Evolutionary conservation across 1,140 invertebrate genomes (phyloP), one percentile per base, ranked within the genome.

Genomic region (Brachystomella parvula): DNA sequence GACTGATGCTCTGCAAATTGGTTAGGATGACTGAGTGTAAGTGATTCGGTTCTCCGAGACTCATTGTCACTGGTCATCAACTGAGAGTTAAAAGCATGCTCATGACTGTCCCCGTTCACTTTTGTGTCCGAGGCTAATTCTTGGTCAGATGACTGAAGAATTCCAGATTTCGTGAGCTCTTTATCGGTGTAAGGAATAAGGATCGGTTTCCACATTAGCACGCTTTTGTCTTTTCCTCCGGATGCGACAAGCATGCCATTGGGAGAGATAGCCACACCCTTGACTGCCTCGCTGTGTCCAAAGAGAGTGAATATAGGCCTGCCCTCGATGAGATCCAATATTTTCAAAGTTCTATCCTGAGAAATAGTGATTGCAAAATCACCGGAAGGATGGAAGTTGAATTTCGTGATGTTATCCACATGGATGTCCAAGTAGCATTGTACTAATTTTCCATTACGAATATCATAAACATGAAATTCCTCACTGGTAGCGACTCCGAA

Each of bases 121-220:
- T 56, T 56, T 6, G 9, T 24, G 49, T 19, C 58, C 21, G 21
- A 29, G 30, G 17, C 19, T 33, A 60, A 21, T 29, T 9, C 24
- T 15, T 60, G 58, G 30, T 19, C 31, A 9, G 58, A 60, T 31
- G 80, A 77, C 71, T 81, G 77, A 3, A 82, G 65, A 2, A 79
- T 78, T 3, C 71, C 35, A 31, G 71, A 53, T 67, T 80, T 81
- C 60, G 24, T 6, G 35, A 39, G 35, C 35, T 65, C 29, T 3
- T 49, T 39, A 15, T 61, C 30, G 3, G 3, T 47, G 29, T 68
- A 60, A 1, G 66, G 53, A 9, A 64, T 30, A 12, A 68, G 21
- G 3, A 30, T 49, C 2, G 66, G 53, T 26, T 64, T 29, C 66
- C 66, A 68, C 9, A 68, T 15, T 12, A 68, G 30, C n/a, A 68